Percentiles rank a stretch among this genome's conserved stretches.
Evolutionary conservation across 2,797 vertebrate species (phyloP).

Genomic region (Hemibagrus guttatus): DNA sequence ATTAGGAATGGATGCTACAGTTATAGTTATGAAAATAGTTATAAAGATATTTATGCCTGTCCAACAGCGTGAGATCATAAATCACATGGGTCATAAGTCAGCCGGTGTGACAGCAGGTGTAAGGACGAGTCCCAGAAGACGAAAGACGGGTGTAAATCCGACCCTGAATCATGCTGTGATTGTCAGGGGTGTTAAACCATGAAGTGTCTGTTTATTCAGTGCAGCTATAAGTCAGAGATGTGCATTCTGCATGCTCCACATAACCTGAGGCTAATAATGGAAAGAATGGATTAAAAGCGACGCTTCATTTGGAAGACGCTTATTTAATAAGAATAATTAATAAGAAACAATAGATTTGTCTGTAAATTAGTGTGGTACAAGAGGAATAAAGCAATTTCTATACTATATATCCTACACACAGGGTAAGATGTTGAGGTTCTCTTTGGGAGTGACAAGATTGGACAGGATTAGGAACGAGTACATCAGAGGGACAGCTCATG

Average conservation of each 20-base stretch:
- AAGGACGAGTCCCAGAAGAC: background rate
- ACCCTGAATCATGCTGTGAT: background rate
- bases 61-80: background rate
- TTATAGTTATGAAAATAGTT: background rate
- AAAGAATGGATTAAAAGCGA: background rate
- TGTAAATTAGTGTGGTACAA: no score
- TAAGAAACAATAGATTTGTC: no score
- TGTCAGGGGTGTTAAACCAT: background rate
- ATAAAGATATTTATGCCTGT: background rate
- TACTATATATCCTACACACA: no score
- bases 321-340: no score
- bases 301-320: background rate
- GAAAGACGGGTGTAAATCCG: slow-evolving; percentile 17
- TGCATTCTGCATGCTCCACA: background rate
- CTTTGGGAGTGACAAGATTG: no score
- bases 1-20: background rate
- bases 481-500: no score
- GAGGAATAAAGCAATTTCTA: no score
- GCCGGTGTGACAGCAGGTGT: background rate
- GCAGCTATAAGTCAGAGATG: background rate
- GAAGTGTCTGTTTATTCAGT: background rate
- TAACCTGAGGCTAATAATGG: background rate
- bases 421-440: no score
- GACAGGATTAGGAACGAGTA: no score
- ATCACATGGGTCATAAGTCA: slow-evolving; percentile 7